Evolutionary conservation across 2,888 invertebrate genomes (phyloP), one percentile per base, ranked within the genome.

Genomic region (Nysson spinosus): DNA sequence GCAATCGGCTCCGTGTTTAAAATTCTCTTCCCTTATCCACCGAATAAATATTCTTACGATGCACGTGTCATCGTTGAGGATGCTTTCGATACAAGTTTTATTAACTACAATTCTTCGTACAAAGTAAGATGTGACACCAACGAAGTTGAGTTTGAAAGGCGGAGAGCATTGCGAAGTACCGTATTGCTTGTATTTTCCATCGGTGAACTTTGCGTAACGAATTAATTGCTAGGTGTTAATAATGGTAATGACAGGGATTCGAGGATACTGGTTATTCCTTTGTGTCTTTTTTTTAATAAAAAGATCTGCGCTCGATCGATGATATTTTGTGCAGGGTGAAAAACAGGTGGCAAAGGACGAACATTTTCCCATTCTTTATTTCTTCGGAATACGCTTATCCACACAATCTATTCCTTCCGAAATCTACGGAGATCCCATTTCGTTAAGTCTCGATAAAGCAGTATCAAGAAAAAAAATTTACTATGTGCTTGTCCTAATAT

Each of bases 401-500:
- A 37, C 40, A 46, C 37, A 58, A 50, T 39, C 40, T 50, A 42
- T 35, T 22, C 17, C 17, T 34, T 35, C 16, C 11, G 22, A 26
- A 28, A 17, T 46, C 54, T 40, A 58, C 14, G 11, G 52, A 67
- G 54, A 67, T 58, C 58, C 39, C 39, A n/a, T 58, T 50, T 30
- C 19, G 12, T 65, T 67, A 67, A 67, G 58, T 67, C 54, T 26
- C 39, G 7, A 22, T 46, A 44, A n/a, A n/a, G n/a, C n/a, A n/a
- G n/a, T n/a, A n/a, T n/a, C n/a, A n/a, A n/a, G n/a, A n/a, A n/a
- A n/a, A n/a, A 49, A 65, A 69, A 58, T 69, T 57, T 42, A 35
- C 5, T 52, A 64, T 54, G 43, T 6, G 16, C 35, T n/a, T 2
- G 22, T 40, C 19, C 2, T 24, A 11, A 24, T 24, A n/a, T 9